phyloP scores from a whole-genome alignment of 2,888 invertebrate genomes.

The Trissolcus brochymenae region DNA sequence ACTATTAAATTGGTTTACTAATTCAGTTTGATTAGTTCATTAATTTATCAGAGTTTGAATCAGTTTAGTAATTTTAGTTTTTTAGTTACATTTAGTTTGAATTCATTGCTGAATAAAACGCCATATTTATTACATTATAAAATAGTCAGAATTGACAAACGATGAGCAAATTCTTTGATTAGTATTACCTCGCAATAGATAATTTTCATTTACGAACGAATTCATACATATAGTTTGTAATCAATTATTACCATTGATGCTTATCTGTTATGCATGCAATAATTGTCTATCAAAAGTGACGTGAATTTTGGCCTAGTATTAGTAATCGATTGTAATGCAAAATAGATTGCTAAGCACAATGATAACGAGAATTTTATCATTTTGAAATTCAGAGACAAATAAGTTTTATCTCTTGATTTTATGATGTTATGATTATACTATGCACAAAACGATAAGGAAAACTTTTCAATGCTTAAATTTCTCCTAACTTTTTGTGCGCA shows the following conservation, averaged over 20 bases:
- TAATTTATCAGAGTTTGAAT: not conserved
- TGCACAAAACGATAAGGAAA: not conserved
- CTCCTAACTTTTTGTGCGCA: too few relatives aligned
- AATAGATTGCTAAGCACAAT: not conserved
- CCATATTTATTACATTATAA: slow-evolving; percentile 3
- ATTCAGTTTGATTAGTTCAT: not conserved
- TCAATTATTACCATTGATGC: slow-evolving; percentile 5
- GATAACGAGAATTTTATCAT: not conserved
- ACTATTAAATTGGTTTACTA: too few relatives aligned
- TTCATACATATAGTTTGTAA: slow-evolving; percentile 11
- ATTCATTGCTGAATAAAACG: too few relatives aligned
- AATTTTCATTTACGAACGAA: slow-evolving; percentile 5
- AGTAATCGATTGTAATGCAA: not conserved
- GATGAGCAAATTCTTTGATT: slow-evolving; percentile 19
- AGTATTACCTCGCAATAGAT: slow-evolving; percentile 35
- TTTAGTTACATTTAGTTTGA: slow-evolving; percentile 5
- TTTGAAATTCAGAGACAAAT: not conserved
- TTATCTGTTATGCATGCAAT: slow-evolving; percentile 4
- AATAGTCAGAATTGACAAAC: slow-evolving; percentile 20
- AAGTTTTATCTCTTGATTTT: not conserved
- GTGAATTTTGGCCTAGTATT: not conserved
- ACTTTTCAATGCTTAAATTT: not conserved
- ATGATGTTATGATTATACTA: not conserved
- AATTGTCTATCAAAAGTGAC: not conserved
- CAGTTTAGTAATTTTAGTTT: slow-evolving; percentile 14